A percentile compares a stretch with the other conserved stretches of the same genome.
Conservation (phyloP, 2,113 vertebrate species). For the Fregetta grallaria region DNA sequence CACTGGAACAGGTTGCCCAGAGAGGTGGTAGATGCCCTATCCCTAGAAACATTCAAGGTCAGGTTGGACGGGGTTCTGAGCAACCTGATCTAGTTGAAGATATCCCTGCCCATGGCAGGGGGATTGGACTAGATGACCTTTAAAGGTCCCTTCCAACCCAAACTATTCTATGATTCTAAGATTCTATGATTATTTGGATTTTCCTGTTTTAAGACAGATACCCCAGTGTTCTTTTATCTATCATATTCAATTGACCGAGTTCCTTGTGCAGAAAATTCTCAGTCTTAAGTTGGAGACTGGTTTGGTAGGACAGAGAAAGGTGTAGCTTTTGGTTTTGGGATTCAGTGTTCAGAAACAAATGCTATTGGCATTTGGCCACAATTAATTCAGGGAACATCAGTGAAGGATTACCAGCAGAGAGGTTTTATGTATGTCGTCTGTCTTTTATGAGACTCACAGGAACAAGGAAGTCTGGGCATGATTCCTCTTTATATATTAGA, state of each 20-base stretch:
- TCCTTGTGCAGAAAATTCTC: not conserved
- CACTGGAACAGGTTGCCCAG: too few relatives aligned
- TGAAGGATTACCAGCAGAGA: not conserved
- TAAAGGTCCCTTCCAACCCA: too few relatives aligned
- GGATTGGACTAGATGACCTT: too few relatives aligned
- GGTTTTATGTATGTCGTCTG: not conserved
- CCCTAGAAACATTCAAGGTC: too few relatives aligned
- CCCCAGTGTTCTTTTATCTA: accelerated
- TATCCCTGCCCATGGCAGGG: too few relatives aligned
- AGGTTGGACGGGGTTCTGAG: too few relatives aligned
- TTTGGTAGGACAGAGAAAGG: not conserved
- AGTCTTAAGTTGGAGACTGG: not conserved
- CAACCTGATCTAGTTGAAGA: too few relatives aligned
- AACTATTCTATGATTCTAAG: too few relatives aligned
- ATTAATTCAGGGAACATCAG: not conserved
- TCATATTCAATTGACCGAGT: not conserved
- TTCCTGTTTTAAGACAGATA: not conserved
- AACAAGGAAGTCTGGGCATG: not conserved
- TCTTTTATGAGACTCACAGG: not conserved
- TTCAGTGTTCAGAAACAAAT: not conserved
- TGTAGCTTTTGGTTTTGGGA: not conserved
- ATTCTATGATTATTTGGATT: not conserved
- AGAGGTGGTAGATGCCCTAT: too few relatives aligned
- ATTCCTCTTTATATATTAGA: not conserved
- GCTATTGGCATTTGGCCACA: not conserved